phyloP scores from a whole-genome alignment of 2,888 invertebrate genomes.

The Lepidocyrtoides sp. region DNA sequence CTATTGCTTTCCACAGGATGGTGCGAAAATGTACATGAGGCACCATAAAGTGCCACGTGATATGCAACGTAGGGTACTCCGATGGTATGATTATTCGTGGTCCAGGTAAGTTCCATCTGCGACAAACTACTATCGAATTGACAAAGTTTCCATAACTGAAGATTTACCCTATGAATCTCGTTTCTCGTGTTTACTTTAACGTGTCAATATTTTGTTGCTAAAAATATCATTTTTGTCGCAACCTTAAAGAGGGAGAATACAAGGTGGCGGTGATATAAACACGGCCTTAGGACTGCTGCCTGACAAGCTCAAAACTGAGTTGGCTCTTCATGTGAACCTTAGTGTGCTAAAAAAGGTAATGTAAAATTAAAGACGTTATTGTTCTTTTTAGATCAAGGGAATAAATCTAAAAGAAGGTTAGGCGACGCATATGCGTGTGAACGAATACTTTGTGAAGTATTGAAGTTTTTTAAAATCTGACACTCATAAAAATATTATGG shows the following conservation, averaged over 20 bases:
- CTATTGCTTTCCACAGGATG: constrained; percentile 89
- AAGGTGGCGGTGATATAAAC: constrained; percentile 98
- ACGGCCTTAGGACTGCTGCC: constrained; percentile 97
- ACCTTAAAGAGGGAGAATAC: constrained; percentile 92
- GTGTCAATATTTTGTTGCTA: background rate
- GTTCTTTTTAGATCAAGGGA: too few relatives aligned
- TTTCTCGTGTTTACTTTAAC: background rate
- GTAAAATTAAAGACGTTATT: too few relatives aligned
- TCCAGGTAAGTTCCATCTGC: constrained; percentile 89
- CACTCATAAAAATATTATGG: too few relatives aligned
- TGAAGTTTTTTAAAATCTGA: too few relatives aligned
- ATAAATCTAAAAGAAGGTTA: too few relatives aligned
- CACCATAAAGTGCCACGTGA: constrained; percentile 98
- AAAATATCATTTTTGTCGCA: background rate
- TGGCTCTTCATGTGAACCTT: constrained; percentile 97
- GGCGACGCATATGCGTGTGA: too few relatives aligned
- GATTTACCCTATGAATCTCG: too few relatives aligned
- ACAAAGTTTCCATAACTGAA: background rate
- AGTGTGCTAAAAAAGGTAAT: constrained; percentile 97
- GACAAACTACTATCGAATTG: background rate
- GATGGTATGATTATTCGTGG: constrained; percentile 99
- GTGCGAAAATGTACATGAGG: constrained; percentile 98
- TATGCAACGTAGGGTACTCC: constrained; percentile 97
- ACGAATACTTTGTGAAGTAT: too few relatives aligned
- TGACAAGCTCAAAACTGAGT: constrained; percentile 98